phyloP scores from a whole-genome alignment of 53 echinoderm and acorn worm genomes.

The Astropecten irregularis region DNA sequence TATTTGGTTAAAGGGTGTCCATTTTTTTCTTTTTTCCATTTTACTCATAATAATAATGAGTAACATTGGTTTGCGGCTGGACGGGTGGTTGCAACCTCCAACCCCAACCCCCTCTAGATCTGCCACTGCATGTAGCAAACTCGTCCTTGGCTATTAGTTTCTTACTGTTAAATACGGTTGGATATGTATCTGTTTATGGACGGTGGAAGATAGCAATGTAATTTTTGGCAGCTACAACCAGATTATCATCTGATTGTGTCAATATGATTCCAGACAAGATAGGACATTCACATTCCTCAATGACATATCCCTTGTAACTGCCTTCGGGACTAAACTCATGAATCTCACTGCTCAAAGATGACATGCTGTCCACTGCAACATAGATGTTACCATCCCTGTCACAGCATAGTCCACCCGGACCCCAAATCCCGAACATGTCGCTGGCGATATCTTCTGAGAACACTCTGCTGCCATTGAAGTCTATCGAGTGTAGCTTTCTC shows the following conservation, averaged over 20 bases:
- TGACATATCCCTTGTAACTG: background rate
- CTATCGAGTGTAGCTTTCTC: background rate
- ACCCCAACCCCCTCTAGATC: too few species aligned
- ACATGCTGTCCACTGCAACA: conserved; percentile 12
- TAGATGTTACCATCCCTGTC: conserved; percentile 18
- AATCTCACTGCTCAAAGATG: background rate
- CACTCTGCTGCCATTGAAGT: background rate
- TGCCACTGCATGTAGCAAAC: too few species aligned
- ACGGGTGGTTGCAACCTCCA: too few species aligned
- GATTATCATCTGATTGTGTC: background rate
- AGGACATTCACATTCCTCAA: background rate
- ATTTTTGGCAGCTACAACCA: conserved; percentile 8
- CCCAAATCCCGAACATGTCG: background rate
- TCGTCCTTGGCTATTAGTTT: too few species aligned
- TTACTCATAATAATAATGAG: too few species aligned
- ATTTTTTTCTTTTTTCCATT: too few species aligned
- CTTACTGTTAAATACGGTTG: too few species aligned
- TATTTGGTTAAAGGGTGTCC: too few species aligned
- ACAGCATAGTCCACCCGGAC: conserved; percentile 17
- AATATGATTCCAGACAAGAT: conserved; percentile 17
- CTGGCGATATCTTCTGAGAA: conserved; percentile 7
- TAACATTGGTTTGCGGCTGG: too few species aligned
- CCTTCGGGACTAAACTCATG: conserved; percentile 11
- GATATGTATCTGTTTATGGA: background rate
- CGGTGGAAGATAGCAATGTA: background rate